Percentiles rank a stretch among this genome's conserved stretches.
phyloP scores from a whole-genome alignment of 2,888 invertebrate species.

The Eupithecia subfuscata region DNA sequence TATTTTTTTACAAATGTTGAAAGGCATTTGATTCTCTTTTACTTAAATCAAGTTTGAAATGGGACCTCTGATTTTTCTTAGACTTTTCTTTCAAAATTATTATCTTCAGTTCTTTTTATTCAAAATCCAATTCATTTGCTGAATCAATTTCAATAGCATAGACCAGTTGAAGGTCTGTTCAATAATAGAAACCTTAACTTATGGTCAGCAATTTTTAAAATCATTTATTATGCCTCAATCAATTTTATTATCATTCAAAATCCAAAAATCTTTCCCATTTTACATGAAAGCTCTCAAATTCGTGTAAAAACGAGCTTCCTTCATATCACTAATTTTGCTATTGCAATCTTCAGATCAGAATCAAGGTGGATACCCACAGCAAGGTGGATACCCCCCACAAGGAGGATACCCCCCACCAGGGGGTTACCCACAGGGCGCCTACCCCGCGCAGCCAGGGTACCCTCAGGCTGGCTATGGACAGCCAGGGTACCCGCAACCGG shows the following conservation, averaged over 20 bases:
- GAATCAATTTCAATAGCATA: too few relatives aligned
- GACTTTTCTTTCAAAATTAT: too few relatives aligned
- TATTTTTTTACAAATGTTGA: too few relatives aligned
- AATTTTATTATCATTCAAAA: not conserved
- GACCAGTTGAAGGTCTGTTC: too few relatives aligned
- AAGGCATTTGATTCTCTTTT: too few relatives aligned
- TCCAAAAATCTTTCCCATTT: not conserved
- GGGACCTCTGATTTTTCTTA: too few relatives aligned
- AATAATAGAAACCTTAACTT: too few relatives aligned
- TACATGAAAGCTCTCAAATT: not conserved
- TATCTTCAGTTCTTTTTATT: too few relatives aligned
- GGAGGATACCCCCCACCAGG: slow-evolving; percentile 61
- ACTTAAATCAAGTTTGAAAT: too few relatives aligned
- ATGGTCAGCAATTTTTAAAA: not conserved
- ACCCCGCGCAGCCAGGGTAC: slow-evolving; percentile 59
- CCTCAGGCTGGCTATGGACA: slow-evolving; percentile 65
- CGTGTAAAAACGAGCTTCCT: not conserved
- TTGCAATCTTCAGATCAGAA: slow-evolving; percentile 61
- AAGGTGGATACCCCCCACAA: slow-evolving; percentile 63
- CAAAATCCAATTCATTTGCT: too few relatives aligned
- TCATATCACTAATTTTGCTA: not conserved
- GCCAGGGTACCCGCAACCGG: slow-evolving; percentile 61
- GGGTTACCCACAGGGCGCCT: slow-evolving; percentile 63
- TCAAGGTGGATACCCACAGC: slow-evolving; percentile 57
- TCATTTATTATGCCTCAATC: not conserved